These are phyloP conservation scores for Callipepla californica DNA, from an alignment of 2,113 vertebrate genomes.

Conservation along the genomic window DNA sequence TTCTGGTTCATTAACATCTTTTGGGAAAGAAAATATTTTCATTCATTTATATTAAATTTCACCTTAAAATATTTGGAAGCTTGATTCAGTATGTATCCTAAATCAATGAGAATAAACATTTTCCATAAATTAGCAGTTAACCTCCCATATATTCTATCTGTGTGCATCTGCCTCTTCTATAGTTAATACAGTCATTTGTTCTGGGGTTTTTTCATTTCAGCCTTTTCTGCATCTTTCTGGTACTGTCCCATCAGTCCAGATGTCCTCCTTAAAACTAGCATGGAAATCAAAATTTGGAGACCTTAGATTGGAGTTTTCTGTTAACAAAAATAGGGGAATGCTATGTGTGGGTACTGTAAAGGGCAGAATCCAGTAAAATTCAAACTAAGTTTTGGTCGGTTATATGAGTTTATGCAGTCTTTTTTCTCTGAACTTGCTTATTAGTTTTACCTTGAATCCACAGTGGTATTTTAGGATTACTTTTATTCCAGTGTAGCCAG, in stretches of 20 bases:
- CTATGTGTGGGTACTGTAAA: neutral
- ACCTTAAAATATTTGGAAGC: neutral
- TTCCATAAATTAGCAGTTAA: neutral
- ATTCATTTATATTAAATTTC: neutral
- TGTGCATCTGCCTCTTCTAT: neutral
- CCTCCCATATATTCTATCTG: neutral
- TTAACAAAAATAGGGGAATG: neutral
- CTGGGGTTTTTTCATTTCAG: neutral
- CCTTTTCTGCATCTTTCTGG: neutral
- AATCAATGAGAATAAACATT: neutral
- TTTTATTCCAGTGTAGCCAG: neutral
- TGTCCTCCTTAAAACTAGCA: neutral
- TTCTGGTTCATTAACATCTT: conserved; percentile 21
- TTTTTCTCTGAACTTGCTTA: neutral
- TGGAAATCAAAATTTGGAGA: neutral
- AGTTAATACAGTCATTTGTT: neutral
- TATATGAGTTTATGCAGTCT: neutral
- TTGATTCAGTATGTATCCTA: neutral
- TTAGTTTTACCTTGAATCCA: neutral
- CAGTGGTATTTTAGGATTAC: neutral
- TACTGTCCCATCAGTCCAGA: neutral
- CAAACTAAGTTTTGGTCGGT: neutral
- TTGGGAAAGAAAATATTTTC: conserved; percentile 33
- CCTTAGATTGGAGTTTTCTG: neutral
- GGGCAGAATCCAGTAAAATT: neutral